Percentiles rank a stretch among this genome's conserved stretches.
Conservation (phyloP, 2,888 invertebrate genomes). For the Nemotelus pantherinus region DNA sequence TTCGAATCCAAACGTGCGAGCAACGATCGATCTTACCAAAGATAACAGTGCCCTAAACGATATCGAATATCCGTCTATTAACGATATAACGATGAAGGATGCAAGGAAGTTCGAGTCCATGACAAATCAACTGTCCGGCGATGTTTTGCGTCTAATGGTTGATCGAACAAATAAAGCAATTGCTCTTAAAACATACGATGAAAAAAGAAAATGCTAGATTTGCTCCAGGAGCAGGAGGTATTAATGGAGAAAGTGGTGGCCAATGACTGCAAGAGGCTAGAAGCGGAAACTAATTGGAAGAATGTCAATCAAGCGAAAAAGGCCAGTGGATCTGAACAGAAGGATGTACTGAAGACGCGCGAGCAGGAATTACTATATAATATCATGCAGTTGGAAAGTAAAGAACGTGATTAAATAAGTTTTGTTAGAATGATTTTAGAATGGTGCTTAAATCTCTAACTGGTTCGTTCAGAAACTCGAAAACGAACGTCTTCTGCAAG, state of each 20-base stretch:
- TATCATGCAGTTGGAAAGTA: conserved; percentile 70
- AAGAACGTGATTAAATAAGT: conserved; percentile 69
- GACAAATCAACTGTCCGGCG: conserved; percentile 22
- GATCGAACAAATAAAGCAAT: conserved; percentile 70
- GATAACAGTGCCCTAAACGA: conserved; percentile 64
- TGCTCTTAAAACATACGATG: conserved; percentile 67
- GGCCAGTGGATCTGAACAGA: conserved; percentile 65
- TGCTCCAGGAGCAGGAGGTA: conserved; percentile 68
- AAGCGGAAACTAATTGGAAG: conserved; percentile 69
- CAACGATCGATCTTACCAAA: conserved; percentile 62
- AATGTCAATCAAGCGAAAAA: conserved; percentile 61
- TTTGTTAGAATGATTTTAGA: background rate
- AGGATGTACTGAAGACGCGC: conserved; percentile 64
- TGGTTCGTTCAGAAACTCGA: conserved; percentile 67
- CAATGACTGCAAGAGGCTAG: conserved; percentile 69
- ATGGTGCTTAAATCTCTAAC: background rate
- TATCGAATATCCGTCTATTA: conserved; percentile 71
- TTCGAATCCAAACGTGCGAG: conserved; percentile 75
- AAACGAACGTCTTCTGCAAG: conserved; percentile 68
- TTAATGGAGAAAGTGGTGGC: conserved; percentile 68
- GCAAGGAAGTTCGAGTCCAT: conserved; percentile 52
- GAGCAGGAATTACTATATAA: conserved; percentile 70
- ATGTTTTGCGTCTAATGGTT: conserved; percentile 59
- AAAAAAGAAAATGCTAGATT: conserved; percentile 64
- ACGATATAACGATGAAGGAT: conserved; percentile 65